These are phyloP conservation scores for Teleopsis dalmanni DNA, from an alignment of 1,140 invertebrate genomes.

Conservation along the genomic window DNA sequence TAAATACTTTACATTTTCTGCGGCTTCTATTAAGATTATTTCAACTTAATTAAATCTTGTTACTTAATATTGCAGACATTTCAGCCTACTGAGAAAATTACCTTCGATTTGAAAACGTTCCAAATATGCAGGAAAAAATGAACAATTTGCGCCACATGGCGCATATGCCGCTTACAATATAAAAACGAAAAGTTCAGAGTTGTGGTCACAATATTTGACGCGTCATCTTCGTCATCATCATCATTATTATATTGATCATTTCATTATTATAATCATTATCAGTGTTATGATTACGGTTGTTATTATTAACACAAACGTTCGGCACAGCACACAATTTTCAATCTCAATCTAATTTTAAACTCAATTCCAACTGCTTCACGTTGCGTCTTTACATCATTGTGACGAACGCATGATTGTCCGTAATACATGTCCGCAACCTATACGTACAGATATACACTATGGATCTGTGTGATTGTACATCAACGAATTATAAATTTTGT, in stretches of 20 bases:
- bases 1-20: no score
- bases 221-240: conserved; percentile 9
- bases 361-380: not conserved
- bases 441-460: no score
- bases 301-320: conserved; percentile 3
- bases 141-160: conserved; percentile 3
- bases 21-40: no score
- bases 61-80: no score
- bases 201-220: conserved; percentile 9
- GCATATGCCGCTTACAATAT: conserved; percentile 6
- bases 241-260: no score
- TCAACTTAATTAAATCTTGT: no score
- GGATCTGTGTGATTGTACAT: not conserved
- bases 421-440: no score
- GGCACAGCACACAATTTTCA: conserved; percentile 7
- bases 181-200: conserved; percentile 2
- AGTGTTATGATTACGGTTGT: conserved; percentile 1
- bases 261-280: conserved; percentile 5
- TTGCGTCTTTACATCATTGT: conserved; percentile 9
- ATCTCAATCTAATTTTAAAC: conserved; percentile 11
- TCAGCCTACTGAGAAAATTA: no score
- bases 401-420: no score
- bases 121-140: no score
- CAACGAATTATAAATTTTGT: no score
- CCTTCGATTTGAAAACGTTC: conserved; percentile 1